These are phyloP conservation scores for Seriola aureovittata DNA, from an alignment of 2,113 vertebrate species.

Conservation along the genomic window DNA sequence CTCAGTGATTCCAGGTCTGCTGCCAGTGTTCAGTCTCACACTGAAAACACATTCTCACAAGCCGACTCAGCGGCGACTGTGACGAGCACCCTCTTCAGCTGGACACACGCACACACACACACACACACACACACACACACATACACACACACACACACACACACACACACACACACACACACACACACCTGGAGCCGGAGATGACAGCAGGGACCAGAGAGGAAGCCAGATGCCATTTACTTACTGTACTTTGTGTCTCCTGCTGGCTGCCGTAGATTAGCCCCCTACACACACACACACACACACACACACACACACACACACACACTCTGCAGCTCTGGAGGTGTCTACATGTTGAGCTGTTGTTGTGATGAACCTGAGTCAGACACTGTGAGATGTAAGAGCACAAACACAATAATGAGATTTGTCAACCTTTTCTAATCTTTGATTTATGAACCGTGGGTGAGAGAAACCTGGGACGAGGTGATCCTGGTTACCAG, in stretches of 20 bases:
- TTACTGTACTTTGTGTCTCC: neutral
- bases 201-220: neutral
- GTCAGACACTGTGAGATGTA: neutral
- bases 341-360: neutral
- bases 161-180: too few species aligned
- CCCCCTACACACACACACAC: neutral
- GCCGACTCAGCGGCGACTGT: too few species aligned
- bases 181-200: too few species aligned
- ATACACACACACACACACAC: too few species aligned
- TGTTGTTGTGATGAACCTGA: neutral
- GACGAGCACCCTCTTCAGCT: too few species aligned
- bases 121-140: too few species aligned
- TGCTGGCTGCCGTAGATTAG: slow-evolving; percentile 12
- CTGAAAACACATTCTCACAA: too few species aligned
- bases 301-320: neutral
- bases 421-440: slow-evolving; percentile 14
- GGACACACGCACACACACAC: too few species aligned
- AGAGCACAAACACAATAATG: neutral
- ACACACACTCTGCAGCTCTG: too few species aligned
- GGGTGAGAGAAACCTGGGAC: neutral
- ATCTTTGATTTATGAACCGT: slow-evolving; percentile 45
- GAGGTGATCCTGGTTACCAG: slow-evolving; percentile 32
- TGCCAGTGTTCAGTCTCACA: too few species aligned
- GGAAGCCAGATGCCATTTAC: neutral
- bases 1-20: too few species aligned